Evolutionary conservation across 1,140 invertebrate genomes (phyloP).

Genomic region (Nasonia vitripennis): DNA sequence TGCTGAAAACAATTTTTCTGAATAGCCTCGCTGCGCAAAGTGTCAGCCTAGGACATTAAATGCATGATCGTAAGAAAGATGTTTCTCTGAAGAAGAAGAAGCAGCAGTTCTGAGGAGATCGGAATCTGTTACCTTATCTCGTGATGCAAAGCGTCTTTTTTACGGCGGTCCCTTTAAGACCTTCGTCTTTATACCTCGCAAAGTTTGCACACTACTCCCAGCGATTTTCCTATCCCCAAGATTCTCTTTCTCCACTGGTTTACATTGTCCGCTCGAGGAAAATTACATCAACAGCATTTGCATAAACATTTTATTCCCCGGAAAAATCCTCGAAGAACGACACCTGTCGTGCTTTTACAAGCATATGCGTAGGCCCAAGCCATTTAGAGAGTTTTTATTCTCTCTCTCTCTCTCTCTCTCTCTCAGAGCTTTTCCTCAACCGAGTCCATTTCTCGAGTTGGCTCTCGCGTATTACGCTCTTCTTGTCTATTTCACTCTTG

Average conservation of each 20-base stretch:
- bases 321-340: not conserved
- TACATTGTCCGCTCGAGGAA: not conserved
- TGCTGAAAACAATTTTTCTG: conserved; percentile 24
- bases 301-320: not conserved
- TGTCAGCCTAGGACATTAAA: conserved; percentile 43
- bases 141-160: conserved; percentile 61
- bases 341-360: not conserved
- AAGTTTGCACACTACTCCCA: conserved; percentile 64
- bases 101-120: conserved; percentile 53
- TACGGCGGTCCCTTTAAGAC: conserved; percentile 66
- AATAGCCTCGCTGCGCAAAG: conserved; percentile 12
- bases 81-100: conserved; percentile 48
- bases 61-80: conserved; percentile 48
- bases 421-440: not conserved
- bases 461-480: conserved; percentile 19
- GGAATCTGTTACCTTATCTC: conserved; percentile 64
- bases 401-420: too few species aligned
- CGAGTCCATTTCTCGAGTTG: conserved; percentile 1
- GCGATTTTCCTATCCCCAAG: conserved; percentile 28
- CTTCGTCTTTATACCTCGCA: conserved; percentile 58
- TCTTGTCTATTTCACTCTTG: not conserved
- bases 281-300: not conserved
- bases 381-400: not conserved
- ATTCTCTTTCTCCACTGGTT: not conserved
- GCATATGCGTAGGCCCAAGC: not conserved